Conservation (phyloP, 23 tunicate genomes). For the Trididemnum miniatum region DNA sequence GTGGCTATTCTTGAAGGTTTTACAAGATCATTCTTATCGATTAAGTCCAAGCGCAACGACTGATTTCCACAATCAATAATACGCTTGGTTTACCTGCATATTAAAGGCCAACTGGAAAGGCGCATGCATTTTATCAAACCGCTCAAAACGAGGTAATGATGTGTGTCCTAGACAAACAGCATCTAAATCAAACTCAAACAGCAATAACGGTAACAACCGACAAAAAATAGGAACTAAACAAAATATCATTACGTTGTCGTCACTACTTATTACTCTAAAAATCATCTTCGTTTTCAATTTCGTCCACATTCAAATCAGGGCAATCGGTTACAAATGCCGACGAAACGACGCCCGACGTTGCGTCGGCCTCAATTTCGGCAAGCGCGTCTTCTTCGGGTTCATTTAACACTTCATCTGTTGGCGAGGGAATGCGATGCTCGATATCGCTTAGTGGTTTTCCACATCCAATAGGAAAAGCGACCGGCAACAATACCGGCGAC, state of each 20-base stretch:
- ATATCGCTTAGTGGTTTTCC: constrained; percentile 25
- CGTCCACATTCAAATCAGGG: constrained; percentile 52
- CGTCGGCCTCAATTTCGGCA: not conserved
- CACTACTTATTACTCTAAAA: not conserved
- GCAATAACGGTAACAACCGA: constrained; percentile 15
- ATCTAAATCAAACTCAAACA: constrained; percentile 3
- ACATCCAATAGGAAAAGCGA: constrained; percentile 24
- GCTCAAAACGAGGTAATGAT: not conserved
- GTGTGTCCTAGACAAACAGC: not conserved
- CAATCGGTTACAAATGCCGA: constrained; percentile 46
- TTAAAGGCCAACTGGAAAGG: too few species aligned
- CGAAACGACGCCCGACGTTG: constrained; percentile 33
- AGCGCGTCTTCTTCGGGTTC: constrained; percentile 41
- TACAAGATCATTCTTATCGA: too few species aligned
- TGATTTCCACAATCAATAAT: too few species aligned
- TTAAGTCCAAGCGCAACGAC: too few species aligned
- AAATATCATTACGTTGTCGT: not conserved
- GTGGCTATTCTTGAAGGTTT: too few species aligned
- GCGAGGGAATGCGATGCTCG: constrained; percentile 37
- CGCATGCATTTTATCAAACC: not conserved
- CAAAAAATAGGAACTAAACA: constrained; percentile 13
- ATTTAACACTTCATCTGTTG: constrained; percentile 30
- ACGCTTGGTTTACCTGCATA: too few species aligned
- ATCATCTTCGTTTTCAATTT: constrained; percentile 54
- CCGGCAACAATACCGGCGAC: not conserved